Conservation (phyloP, 1,140 invertebrate genomes). For the Ceratina calcarata region DNA sequence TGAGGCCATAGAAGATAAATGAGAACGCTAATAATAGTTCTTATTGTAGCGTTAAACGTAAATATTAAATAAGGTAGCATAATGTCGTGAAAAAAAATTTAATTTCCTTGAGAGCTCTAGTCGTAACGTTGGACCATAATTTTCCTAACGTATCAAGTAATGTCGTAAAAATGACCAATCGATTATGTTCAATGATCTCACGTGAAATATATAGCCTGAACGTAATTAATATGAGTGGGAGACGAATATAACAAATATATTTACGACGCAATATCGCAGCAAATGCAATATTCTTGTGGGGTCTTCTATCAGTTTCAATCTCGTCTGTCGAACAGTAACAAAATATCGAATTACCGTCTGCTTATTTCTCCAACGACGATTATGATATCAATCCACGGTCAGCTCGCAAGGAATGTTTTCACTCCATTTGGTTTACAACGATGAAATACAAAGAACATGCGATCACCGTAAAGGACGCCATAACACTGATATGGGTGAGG, state of each 20-base stretch:
- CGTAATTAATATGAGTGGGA: neutral
- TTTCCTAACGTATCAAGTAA: neutral
- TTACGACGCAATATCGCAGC: constrained; percentile 34
- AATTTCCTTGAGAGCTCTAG: neutral
- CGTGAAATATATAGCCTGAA: neutral
- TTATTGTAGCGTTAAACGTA: neutral
- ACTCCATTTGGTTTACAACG: neutral
- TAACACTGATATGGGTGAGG: constrained; percentile 33
- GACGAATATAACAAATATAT: constrained; percentile 18
- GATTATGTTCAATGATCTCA: neutral
- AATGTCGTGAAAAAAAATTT: neutral
- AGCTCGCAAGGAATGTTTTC: constrained; percentile 3
- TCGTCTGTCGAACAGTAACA: neutral
- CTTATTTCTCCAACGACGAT: neutral
- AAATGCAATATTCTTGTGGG: neutral
- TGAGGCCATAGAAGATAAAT: neutral
- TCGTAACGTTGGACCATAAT: neutral
- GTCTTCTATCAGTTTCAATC: neutral
- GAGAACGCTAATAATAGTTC: neutral
- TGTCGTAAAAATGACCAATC: neutral
- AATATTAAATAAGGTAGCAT: neutral
- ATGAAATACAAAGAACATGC: constrained; percentile 18
- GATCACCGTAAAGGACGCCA: constrained; percentile 42
- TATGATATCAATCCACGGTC: neutral
- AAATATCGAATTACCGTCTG: constrained; percentile 29